A percentile compares a stretch with the other conserved stretches of the same genome.
phyloP scores from a whole-genome alignment of 2,797 vertebrate genomes.

The Phrynocephalus guinanensis region DNA sequence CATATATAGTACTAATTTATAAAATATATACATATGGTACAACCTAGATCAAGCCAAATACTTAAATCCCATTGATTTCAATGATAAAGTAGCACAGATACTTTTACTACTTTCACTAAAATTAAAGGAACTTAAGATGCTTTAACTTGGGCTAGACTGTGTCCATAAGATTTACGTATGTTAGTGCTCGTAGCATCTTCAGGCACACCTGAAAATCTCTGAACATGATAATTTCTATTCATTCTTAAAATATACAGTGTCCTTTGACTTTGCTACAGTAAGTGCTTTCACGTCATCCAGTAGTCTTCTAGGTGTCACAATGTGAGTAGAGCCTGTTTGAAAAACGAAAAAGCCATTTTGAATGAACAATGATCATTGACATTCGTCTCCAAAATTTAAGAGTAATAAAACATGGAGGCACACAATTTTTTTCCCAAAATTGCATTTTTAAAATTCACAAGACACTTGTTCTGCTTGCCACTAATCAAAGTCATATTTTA shows the following conservation, averaged over 20 bases:
- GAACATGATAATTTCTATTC: constrained; percentile 71
- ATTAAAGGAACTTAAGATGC: neutral
- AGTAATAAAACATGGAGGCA: neutral
- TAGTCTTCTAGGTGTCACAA: constrained; percentile 89
- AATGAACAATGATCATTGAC: neutral
- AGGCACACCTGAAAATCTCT: constrained; percentile 42
- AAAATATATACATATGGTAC: constrained; percentile 61
- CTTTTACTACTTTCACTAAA: neutral
- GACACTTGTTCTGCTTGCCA: neutral
- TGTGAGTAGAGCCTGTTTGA: constrained; percentile 90
- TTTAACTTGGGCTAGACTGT: constrained; percentile 4
- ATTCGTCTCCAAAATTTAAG: neutral
- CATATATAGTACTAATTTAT: constrained; percentile 52
- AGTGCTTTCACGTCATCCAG: constrained; percentile 92
- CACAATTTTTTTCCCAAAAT: neutral
- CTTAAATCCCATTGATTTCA: neutral
- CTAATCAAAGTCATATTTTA: neutral
- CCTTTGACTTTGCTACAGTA: constrained; percentile 82
- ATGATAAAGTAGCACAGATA: neutral
- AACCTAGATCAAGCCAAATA: neutral
- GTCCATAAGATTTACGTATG: constrained; percentile 44
- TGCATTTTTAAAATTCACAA: neutral
- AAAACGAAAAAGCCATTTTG: constrained; percentile 18
- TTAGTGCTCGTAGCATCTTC: constrained; percentile 51
- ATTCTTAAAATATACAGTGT: constrained; percentile 83